Evolutionary conservation across 2,888 invertebrate genomes (phyloP).

Genomic region (Dorcus hopei): DNA sequence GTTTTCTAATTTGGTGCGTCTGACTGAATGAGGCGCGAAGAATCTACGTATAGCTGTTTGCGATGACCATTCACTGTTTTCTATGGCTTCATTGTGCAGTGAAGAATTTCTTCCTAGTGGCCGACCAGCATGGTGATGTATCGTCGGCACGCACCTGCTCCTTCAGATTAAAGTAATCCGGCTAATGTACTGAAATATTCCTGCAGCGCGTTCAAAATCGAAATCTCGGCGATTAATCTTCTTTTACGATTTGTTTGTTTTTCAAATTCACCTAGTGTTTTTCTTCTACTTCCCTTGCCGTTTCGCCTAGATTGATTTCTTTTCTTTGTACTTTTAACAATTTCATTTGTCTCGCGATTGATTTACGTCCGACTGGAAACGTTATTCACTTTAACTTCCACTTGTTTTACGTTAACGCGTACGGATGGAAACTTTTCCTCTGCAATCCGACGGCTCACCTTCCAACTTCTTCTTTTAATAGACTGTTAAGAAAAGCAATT

Average conservation of each 20-base stretch:
- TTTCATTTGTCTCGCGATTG: background rate
- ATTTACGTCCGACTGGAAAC: background rate
- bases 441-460: too few relatives aligned
- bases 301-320: constrained; percentile 8
- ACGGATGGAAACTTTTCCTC: too few relatives aligned
- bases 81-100: constrained; percentile 8
- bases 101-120: constrained; percentile 7
- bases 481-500: too few relatives aligned
- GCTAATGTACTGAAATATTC: constrained; percentile 31
- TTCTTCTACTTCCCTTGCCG: background rate
- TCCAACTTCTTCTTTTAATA: too few relatives aligned
- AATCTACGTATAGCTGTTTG: background rate
- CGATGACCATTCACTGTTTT: constrained; percentile 13
- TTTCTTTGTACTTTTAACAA: background rate
- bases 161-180: constrained; percentile 29
- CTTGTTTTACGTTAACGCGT: too few relatives aligned
- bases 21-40: constrained; percentile 5
- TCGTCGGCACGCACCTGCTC: constrained; percentile 27
- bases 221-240: constrained; percentile 15
- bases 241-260: constrained; percentile 7
- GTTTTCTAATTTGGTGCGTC: constrained; percentile 10
- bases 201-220: constrained; percentile 4
- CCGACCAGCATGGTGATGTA: constrained; percentile 8
- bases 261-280: constrained; percentile 6
- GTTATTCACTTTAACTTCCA: too few relatives aligned